Percentiles rank a stretch among this genome's conserved stretches.
These are phyloP conservation scores for Lepas anatifera DNA, from an alignment of 2,888 invertebrate genomes.

Conservation along the genomic window DNA sequence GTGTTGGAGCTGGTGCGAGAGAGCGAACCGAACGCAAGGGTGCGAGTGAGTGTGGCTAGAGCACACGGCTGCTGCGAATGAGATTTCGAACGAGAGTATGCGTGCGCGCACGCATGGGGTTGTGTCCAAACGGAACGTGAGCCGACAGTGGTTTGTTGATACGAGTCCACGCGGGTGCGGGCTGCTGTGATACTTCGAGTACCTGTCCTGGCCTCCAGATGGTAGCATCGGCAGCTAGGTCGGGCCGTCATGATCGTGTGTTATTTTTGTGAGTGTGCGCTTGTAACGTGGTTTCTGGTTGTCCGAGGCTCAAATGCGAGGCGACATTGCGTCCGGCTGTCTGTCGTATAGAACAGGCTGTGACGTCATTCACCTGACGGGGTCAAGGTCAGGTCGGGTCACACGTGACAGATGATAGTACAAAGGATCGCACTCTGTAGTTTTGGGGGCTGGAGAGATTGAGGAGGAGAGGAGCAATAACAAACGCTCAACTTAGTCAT, in stretches of 20 bases:
- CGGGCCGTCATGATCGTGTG: not conserved
- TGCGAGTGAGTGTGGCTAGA: too few relatives aligned
- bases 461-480: too few relatives aligned
- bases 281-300: not conserved
- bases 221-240: not conserved
- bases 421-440: not conserved
- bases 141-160: too few relatives aligned
- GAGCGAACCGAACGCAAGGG: too few relatives aligned
- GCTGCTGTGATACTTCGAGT: slow-evolving; percentile 1
- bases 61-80: too few relatives aligned
- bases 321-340: slow-evolving; percentile 1
- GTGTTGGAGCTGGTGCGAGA: too few relatives aligned
- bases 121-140: too few relatives aligned
- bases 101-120: too few relatives aligned
- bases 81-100: too few relatives aligned
- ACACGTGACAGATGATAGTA: not conserved
- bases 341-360: not conserved
- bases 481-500: not conserved
- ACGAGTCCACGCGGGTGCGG: not conserved
- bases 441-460: too few relatives aligned
- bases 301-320: not conserved
- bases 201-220: not conserved
- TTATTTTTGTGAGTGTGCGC: not conserved
- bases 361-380: not conserved
- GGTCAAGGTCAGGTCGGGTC: not conserved